Base-by-base conservation (phyloP, 2,797 vertebrate species). In the Smutsia temminckii region DNA sequence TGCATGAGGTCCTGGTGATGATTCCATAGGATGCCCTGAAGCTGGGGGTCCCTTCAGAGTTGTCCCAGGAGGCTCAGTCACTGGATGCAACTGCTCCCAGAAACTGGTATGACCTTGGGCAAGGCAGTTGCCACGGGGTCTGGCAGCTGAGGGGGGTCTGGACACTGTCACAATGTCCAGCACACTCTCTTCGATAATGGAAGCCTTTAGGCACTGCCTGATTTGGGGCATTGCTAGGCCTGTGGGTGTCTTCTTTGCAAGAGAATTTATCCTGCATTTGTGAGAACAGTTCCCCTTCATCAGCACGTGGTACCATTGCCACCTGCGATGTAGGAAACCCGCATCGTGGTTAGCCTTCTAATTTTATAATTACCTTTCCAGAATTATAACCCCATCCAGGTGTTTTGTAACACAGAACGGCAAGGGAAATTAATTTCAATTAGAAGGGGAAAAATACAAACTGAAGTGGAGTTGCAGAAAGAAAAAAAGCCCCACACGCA, bases 371-470 rank as follows among this genome's bases (percentile, higher is more conserved):
- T 98, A 94, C 77, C 93, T 98, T 96, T 98, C 93, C 93, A 97
- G 98, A 98, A 98, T 98, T 98, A 98, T 96, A 98, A 94, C 86
- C 34, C 72, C 20, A 81, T 98, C 97, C 98, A 98, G 98, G 98
- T 98, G 98, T 98, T 98, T 98, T 96, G 96, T 98, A 98, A 98
- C 98, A 98, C 97, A 97, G 97, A 98, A 97, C 96, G 98, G 83
- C 96, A 96, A 98, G 97, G 97, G 96, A 98, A 98, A 98, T 98
- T 98, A 98, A 97, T 98, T 98, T 98, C 96, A 98, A 97, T 98
- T 98, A 98, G 95, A 97, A 98, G 95, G 77, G 81, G 95, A 96
- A 97, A 98, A 98, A 97, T 95, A 97, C 91, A 97, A 97, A 97
- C 93, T 83, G 64, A 97, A 97, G 89, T 85, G 46, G 66, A 97